Conservation (phyloP, 2,797 vertebrate genomes). For the Sciurus carolinensis region DNA sequence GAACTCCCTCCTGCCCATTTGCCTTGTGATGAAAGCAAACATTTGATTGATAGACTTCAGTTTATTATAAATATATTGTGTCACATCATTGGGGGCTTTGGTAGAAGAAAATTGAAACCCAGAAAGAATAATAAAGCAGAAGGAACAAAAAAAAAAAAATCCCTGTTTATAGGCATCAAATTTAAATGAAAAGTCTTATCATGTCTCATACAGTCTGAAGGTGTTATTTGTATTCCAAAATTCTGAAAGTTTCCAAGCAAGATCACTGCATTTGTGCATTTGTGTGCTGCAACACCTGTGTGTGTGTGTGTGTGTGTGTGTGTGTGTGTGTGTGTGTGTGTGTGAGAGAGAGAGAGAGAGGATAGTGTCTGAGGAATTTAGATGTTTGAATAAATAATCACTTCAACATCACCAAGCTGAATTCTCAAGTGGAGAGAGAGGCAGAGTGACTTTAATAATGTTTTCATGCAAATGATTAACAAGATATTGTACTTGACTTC, state of each 20-base stretch:
- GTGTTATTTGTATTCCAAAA: background rate
- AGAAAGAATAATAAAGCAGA: conserved; percentile 69
- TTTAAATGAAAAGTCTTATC: conserved; percentile 61
- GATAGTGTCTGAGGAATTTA: background rate
- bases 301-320: background rate
- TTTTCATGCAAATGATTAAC: background rate
- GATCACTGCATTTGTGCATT: background rate
- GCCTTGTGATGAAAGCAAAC: conserved; percentile 45
- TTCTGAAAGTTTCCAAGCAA: background rate
- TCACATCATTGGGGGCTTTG: conserved; percentile 34
- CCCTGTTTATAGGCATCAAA: conserved; percentile 24
- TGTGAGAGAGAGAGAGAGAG: background rate
- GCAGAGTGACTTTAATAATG: background rate
- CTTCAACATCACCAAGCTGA: conserved; percentile 29
- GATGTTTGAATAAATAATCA: background rate
- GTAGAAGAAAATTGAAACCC: conserved; percentile 36
- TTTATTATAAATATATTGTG: conserved; percentile 21
- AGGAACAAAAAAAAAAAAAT: background rate
- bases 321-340: too few species aligned
- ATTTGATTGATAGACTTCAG: conserved; percentile 32
- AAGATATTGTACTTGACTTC: background rate
- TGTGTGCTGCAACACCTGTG: background rate
- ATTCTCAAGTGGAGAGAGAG: conserved; percentile 4
- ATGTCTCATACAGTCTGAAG: background rate
- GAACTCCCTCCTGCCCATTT: background rate